A percentile compares a stretch with the other conserved stretches of the same genome.
phyloP scores from a whole-genome alignment of 2,113 vertebrate species.

The Phaethon lepturus region DNA sequence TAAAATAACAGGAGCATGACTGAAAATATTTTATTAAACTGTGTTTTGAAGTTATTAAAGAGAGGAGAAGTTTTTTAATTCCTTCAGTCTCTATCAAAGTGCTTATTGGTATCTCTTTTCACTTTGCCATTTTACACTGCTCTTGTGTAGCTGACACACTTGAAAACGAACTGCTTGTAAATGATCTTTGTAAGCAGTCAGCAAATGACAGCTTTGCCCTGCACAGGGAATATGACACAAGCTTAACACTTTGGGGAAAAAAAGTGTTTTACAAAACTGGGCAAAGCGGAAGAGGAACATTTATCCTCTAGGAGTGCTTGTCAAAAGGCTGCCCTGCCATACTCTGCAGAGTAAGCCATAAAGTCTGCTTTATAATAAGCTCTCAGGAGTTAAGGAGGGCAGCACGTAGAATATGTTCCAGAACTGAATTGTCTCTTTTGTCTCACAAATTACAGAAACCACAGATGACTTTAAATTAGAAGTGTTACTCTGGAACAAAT shows the following conservation, averaged over 20 bases:
- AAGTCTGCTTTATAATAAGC: not conserved
- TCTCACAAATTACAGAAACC: not conserved
- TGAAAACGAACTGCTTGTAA: constrained; percentile 9
- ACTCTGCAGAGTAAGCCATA: not conserved
- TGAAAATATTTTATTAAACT: not conserved
- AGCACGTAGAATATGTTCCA: not conserved
- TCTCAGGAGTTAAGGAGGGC: not conserved
- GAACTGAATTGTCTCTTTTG: not conserved
- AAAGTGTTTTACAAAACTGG: not conserved
- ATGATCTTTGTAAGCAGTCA: not conserved
- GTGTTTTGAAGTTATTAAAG: not conserved
- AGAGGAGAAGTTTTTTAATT: not conserved
- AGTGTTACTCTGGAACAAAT: not conserved
- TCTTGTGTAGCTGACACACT: not conserved
- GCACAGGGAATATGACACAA: not conserved
- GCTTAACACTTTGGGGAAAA: not conserved
- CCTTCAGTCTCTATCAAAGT: not conserved
- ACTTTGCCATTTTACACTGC: not conserved
- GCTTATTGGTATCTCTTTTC: not conserved
- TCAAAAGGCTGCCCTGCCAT: not conserved
- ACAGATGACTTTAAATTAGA: not conserved
- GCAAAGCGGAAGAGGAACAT: not conserved
- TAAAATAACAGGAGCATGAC: not conserved
- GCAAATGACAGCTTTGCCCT: not conserved
- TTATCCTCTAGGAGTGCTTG: not conserved